Evolutionary conservation across 1,140 invertebrate genomes (phyloP).

Genomic region (Tenebrio molitor): DNA sequence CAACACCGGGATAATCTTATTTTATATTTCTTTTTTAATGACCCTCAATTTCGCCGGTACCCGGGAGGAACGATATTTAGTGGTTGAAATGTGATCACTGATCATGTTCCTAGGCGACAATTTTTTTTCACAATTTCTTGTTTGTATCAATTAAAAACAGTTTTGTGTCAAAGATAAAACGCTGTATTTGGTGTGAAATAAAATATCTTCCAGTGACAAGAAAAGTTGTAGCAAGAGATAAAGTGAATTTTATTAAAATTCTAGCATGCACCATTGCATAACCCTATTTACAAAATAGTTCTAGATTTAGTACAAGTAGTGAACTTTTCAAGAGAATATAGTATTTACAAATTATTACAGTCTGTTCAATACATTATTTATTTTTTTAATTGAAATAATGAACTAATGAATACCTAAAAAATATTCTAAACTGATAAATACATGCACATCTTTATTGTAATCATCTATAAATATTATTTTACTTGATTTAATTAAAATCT

Average conservation of each 20-base stretch:
- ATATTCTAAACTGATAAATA: slow-evolving; percentile 54
- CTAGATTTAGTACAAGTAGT: slow-evolving; percentile 57
- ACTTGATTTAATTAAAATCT: slow-evolving; percentile 29
- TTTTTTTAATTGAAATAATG: slow-evolving; percentile 25
- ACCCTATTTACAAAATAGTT: slow-evolving; percentile 60
- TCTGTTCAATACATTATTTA: slow-evolving; percentile 51
- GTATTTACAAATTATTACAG: slow-evolving; percentile 58
- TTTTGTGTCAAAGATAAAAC: neutral
- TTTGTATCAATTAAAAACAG: too few species aligned
- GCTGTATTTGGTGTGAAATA: too few species aligned
- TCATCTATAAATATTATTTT: slow-evolving; percentile 37
- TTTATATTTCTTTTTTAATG: too few species aligned
- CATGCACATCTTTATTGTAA: slow-evolving; percentile 42
- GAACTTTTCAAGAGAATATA: slow-evolving; percentile 57
- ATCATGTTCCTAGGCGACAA: too few species aligned
- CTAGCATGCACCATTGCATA: slow-evolving; percentile 60
- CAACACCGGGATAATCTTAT: too few species aligned
- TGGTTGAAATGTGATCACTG: too few species aligned
- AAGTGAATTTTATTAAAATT: slow-evolving; percentile 62
- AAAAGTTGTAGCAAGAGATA: slow-evolving; percentile 56
- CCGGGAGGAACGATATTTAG: too few species aligned
- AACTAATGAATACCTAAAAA: slow-evolving; percentile 47
- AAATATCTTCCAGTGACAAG: too few species aligned
- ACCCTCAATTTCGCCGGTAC: too few species aligned
- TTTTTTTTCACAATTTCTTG: too few species aligned